Conservation (phyloP, 2,888 invertebrate genomes). For the Eumerus sabulonum region DNA sequence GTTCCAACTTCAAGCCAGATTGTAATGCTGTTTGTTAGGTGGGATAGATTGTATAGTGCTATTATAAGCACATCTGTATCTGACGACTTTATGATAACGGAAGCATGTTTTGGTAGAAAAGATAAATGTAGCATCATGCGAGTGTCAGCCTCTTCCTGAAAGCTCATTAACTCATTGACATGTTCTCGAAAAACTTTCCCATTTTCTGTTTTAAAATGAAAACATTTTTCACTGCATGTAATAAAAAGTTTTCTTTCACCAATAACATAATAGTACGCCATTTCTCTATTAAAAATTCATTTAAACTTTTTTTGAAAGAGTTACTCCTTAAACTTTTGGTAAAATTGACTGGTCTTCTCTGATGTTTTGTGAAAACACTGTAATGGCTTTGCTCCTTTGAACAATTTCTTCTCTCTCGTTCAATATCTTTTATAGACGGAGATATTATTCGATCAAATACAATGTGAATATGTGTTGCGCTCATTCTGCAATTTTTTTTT, state of each 20-base stretch:
- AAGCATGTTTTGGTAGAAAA: background rate
- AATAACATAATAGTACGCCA: conserved; percentile 18
- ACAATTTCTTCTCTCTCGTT: no score
- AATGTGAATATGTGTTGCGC: background rate
- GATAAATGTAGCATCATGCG: conserved; percentile 24
- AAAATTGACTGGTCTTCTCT: no score
- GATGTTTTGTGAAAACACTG: no score
- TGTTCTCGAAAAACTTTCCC: conserved; percentile 14
- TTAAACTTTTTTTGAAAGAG: conserved; percentile 28
- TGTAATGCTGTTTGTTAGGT: conserved; percentile 6
- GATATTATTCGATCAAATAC: background rate
- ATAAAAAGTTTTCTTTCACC: conserved; percentile 14
- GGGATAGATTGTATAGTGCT: conserved; percentile 1
- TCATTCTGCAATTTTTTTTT: conserved; percentile 4
- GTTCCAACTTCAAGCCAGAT: conserved; percentile 24
- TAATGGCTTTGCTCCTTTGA: no score
- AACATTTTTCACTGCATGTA: conserved; percentile 17
- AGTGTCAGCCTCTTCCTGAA: conserved; percentile 29
- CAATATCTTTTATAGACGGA: conserved; percentile 14
- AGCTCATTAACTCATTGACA: conserved; percentile 4
- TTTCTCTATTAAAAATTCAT: conserved; percentile 23
- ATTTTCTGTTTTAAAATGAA: conserved; percentile 13
- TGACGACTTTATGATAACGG: conserved; percentile 13
- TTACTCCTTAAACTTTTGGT: conserved; percentile 17
- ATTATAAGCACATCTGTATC: conserved; percentile 20